Base-by-base conservation (phyloP, 2,113 vertebrate genomes). In the Synodontis membranacea region DNA sequence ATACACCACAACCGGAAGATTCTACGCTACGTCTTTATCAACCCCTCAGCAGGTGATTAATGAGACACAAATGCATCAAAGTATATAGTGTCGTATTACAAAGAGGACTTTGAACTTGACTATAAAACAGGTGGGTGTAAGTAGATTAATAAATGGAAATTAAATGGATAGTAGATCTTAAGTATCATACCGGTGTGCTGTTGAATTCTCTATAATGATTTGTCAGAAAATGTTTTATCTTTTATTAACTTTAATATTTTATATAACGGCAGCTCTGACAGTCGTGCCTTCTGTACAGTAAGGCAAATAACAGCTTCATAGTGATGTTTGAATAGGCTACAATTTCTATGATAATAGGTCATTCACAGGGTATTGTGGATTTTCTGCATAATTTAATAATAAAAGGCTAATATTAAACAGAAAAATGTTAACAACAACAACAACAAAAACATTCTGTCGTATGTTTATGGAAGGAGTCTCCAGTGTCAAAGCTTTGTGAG, bases 1-100 rank as follows among this genome's bases (percentile, higher is more conserved):
- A 83, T 72, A 89, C 70, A 58, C 80, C 42, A 84, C 68, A 64
- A 62, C 1, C 34, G 15, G 44, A 80, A 81, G 68, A 58, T 31
- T 84, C 3, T 31, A 23, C 39, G 31, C 34, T 75, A 75, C 46
- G 25, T 44, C 52, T 60, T 60, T 76, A 76, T 83, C 42, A 44
- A 75, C 14, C 15, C 62, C 25, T 76, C 34, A 44, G 19, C n/a
- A 62, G 25, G n/a, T 31, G 54, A 75, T 56, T 84, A 84, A 84
- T 76, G 28, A 74, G 25, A 48, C 31, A 76, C 54, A 56, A 37
- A 25, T 25, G n/a, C 39, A 46, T 82, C 56, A 66, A 66, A 66
- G 17, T 82, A 31, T 79, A 34, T 15, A 15, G 37, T 46, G 28
- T 56, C 6, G 6, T 1, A 58, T 44, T 60, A 82, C 54, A 81